A percentile compares a stretch with the other conserved stretches of the same genome.
These are phyloP conservation scores for Zele albiditarsus DNA, from an alignment of 2,888 invertebrate species.

Conservation along the genomic window DNA sequence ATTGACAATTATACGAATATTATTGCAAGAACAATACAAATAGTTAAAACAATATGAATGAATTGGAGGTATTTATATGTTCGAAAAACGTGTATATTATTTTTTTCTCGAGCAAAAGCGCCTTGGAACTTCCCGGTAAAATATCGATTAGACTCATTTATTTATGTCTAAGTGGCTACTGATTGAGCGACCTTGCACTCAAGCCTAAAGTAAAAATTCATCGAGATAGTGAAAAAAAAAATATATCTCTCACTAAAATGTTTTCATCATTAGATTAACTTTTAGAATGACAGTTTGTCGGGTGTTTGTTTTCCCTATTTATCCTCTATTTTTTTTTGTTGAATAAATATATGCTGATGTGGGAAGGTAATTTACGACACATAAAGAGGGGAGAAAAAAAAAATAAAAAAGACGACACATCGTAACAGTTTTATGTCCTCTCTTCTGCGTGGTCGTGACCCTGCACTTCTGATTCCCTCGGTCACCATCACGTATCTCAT, in stretches of 20 bases:
- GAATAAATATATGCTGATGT: neutral
- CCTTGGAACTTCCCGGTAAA: conserved; percentile 58
- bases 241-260: too few species aligned
- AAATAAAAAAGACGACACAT: conserved; percentile 5
- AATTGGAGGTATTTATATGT: neutral
- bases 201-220: conserved; percentile 39
- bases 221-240: conserved; percentile 7
- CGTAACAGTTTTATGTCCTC: conserved; percentile 25
- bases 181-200: conserved; percentile 33
- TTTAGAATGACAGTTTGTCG: neutral
- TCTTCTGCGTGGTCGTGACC: conserved; percentile 28
- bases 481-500: conserved; percentile 8
- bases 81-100: neutral
- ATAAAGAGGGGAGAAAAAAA: neutral
- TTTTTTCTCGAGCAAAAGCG: conserved; percentile 46
- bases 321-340: neutral
- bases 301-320: neutral
- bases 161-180: conserved; percentile 49
- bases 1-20: neutral
- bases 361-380: neutral
- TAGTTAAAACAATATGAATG: too few species aligned
- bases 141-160: conserved; percentile 58
- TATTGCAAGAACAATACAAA: neutral
- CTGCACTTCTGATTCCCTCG: conserved; percentile 23
- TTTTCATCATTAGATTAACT: conserved; percentile 5